A percentile compares a stretch with the other conserved stretches of the same genome.
phyloP scores from a whole-genome alignment of 2,113 vertebrate genomes.

The Centrocercus urophasianus region DNA sequence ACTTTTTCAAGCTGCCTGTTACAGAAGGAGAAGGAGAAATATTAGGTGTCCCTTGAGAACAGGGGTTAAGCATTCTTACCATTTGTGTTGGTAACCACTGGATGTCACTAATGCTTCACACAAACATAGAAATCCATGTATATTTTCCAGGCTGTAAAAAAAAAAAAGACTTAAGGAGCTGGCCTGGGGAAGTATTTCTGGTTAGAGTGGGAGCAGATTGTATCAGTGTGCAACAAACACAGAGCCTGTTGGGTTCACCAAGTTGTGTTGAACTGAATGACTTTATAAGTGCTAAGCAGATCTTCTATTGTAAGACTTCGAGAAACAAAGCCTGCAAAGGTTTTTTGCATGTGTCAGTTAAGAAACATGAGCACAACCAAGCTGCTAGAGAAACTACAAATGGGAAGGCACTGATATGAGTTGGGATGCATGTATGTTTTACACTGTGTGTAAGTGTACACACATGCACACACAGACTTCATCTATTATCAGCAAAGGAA shows the following conservation, averaged over 20 bases:
- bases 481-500: not conserved
- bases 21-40: not conserved
- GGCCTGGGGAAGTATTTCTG: not conserved
- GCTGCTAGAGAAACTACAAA: not conserved
- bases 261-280: not conserved
- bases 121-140: not conserved
- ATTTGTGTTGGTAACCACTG: slow-evolving; percentile 46
- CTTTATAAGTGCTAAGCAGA: not conserved
- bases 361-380: not conserved
- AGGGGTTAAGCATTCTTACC: not conserved
- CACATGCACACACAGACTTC: not conserved
- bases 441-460: accelerated
- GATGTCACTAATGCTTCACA: slow-evolving; percentile 53
- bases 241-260: not conserved
- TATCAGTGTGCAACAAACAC: not conserved
- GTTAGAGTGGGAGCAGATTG: not conserved
- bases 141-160: slow-evolving; percentile 37
- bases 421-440: not conserved
- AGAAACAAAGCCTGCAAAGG: not conserved
- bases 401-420: not conserved
- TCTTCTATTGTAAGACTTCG: not conserved
- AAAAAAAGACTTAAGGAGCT: not conserved
- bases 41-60: not conserved
- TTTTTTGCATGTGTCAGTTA: not conserved
- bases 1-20: not conserved